Percentiles rank a stretch among this genome's conserved stretches.
These are phyloP conservation scores for Lumbricus terrestris DNA, from an alignment of 2,888 invertebrate species.

Conservation along the genomic window DNA sequence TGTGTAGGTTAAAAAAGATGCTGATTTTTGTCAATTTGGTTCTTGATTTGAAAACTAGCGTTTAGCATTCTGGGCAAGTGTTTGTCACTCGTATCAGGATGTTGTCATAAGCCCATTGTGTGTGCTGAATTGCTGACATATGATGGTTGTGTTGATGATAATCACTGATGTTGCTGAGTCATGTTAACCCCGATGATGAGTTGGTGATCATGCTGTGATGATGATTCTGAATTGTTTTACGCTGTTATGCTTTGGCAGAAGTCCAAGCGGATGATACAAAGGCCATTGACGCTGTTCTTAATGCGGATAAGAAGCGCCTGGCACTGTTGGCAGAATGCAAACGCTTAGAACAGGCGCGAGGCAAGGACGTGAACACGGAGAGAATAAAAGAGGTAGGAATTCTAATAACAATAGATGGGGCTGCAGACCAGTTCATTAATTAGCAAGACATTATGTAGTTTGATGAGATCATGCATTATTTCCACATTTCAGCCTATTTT, in stretches of 20 bases:
- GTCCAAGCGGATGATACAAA: slow-evolving; percentile 90
- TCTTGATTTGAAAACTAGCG: too few species aligned
- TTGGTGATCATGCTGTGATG: neutral
- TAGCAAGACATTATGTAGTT: too few species aligned
- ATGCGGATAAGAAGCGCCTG: slow-evolving; percentile 86
- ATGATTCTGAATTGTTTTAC: neutral
- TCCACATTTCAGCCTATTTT: too few species aligned
- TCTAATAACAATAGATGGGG: neutral
- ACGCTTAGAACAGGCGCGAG: slow-evolving; percentile 63
- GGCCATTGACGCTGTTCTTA: slow-evolving; percentile 88
- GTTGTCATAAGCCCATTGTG: too few species aligned
- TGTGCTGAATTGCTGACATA: neutral
- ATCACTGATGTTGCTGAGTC: neutral
- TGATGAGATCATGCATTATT: too few species aligned
- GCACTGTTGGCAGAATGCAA: slow-evolving; percentile 73
- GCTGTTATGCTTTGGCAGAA: slow-evolving; percentile 66
- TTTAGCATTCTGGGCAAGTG: too few species aligned
- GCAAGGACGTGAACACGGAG: slow-evolving; percentile 44
- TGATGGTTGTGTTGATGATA: neutral
- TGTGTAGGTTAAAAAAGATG: neutral
- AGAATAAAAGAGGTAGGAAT: slow-evolving; percentile 71
- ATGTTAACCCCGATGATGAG: neutral
- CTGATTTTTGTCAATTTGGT: neutral
- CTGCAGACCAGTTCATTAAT: too few species aligned
- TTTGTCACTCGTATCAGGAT: too few species aligned